Conservation (phyloP, 2,113 vertebrate genomes). For the Phalacrocorax carbo region DNA sequence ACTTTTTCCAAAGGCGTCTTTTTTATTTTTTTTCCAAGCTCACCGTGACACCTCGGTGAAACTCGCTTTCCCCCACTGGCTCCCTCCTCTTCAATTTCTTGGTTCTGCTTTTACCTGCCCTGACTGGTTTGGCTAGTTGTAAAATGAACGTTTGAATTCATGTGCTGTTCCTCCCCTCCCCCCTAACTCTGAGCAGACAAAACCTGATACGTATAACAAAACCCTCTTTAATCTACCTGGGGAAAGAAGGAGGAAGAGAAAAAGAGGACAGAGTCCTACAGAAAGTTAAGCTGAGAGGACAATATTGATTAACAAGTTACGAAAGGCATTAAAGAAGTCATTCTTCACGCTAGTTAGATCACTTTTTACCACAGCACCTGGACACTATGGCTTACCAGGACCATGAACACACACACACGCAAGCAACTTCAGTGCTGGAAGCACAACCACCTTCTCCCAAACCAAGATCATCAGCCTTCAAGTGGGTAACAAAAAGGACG, state of each 20-base stretch:
- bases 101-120: slow-evolving; percentile 85
- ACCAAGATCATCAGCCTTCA: neutral
- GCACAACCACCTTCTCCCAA: slow-evolving; percentile 68
- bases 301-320: neutral
- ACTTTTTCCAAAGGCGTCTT: neutral
- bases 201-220: slow-evolving; percentile 81
- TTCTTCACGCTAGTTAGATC: neutral
- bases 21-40: neutral
- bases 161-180: slow-evolving; percentile 71
- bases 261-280: neutral
- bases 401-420: neutral
- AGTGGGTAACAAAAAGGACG: neutral
- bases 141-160: slow-evolving; percentile 88
- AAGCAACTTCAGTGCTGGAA: slow-evolving; percentile 30
- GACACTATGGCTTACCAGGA: slow-evolving; percentile 7
- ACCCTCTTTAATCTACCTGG: slow-evolving; percentile 27
- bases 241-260: slow-evolving; percentile 15
- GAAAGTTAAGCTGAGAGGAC: neutral
- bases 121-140: slow-evolving; percentile 93
- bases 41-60: neutral
- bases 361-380: neutral
- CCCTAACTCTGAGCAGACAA: slow-evolving; percentile 73
- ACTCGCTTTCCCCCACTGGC: neutral
- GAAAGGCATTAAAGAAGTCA: neutral
- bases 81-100: slow-evolving; percentile 18